Evolutionary conservation across 2,797 vertebrate genomes (phyloP).

Genomic region (Discoglossus pictus): DNA sequence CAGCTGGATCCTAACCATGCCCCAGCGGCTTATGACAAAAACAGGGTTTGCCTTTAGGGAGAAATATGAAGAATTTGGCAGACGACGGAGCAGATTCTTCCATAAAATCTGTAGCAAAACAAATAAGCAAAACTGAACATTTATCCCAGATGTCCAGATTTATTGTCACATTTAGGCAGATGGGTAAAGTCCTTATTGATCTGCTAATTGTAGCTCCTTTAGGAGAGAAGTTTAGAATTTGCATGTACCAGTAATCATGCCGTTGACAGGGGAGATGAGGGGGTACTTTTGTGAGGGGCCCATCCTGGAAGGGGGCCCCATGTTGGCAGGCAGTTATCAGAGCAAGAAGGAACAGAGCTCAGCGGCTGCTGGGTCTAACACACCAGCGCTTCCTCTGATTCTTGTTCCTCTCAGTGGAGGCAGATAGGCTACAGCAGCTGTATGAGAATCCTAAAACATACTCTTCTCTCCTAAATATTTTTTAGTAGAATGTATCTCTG

Average conservation of each 20-base stretch:
- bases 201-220: slow-evolving; percentile 10
- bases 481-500: no score
- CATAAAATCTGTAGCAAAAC: not conserved
- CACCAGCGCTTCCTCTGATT: no score
- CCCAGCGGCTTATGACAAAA: not conserved
- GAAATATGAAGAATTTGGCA: not conserved
- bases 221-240: not conserved
- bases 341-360: no score
- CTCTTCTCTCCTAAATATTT: no score
- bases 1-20: not conserved
- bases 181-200: slow-evolving; percentile 1
- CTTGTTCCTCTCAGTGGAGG: no score
- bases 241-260: not conserved
- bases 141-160: slow-evolving; percentile 11
- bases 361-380: no score
- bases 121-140: slow-evolving; percentile 1
- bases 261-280: no score
- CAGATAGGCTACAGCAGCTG: no score
- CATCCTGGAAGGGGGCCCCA: no score
- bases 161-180: slow-evolving; percentile 12
- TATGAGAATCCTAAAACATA: no score
- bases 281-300: no score
- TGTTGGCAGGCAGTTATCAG: no score
- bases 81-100: not conserved
- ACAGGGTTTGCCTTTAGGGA: slow-evolving; percentile 4